These are phyloP conservation scores for Tortrix viridana DNA, from an alignment of 2,888 invertebrate genomes.

Conservation along the genomic window DNA sequence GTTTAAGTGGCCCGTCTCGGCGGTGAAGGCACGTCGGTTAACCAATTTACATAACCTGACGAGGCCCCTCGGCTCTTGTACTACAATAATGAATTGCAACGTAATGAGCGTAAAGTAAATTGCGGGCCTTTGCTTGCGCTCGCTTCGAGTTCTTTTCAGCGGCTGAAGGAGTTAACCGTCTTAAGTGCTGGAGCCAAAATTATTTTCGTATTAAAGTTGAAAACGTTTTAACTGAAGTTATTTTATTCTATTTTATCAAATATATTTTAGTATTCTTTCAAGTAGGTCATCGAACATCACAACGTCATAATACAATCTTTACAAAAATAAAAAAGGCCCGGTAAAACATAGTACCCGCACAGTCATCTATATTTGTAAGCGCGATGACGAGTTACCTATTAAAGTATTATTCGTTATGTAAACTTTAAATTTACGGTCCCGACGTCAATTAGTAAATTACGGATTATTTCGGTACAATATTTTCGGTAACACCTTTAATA, in stretches of 20 bases:
- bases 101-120: conserved; percentile 32
- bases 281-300: too few relatives aligned
- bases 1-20: conserved; percentile 37
- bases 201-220: not conserved
- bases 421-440: conserved; percentile 8
- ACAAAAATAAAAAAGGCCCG: too few relatives aligned
- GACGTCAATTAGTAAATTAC: conserved; percentile 3
- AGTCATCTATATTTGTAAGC: too few relatives aligned
- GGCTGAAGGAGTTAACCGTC: conserved; percentile 10
- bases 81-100: conserved; percentile 35
- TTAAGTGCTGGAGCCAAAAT: not conserved
- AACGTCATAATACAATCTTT: too few relatives aligned
- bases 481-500: conserved; percentile 3
- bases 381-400: too few relatives aligned
- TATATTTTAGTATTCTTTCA: too few relatives aligned
- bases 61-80: conserved; percentile 27
- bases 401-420: too few relatives aligned
- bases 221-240: not conserved
- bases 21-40: conserved; percentile 35
- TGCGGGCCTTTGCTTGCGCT: conserved; percentile 23
- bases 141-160: conserved; percentile 32
- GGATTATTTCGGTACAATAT: conserved; percentile 14
- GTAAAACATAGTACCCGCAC: too few relatives aligned
- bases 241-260: too few relatives aligned
- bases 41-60: conserved; percentile 38